These are phyloP conservation scores for Macaca mulatta DNA, from an alignment of 2,113 vertebrate genomes.

Conservation along the genomic window DNA sequence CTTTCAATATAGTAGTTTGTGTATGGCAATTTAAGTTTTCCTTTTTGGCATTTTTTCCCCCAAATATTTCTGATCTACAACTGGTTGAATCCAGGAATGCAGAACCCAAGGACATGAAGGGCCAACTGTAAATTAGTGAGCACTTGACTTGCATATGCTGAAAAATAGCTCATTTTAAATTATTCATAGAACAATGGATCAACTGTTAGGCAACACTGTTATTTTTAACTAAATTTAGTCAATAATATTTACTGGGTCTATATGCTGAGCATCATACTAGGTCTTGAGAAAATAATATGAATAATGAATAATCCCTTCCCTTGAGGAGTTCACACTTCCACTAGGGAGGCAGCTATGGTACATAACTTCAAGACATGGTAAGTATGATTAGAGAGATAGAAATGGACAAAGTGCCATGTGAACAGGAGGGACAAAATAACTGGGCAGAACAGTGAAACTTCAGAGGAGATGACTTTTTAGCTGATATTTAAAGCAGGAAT, in stretches of 20 bases:
- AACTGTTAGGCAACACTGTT: neutral
- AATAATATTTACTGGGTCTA: conserved; percentile 11
- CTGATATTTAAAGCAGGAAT: neutral
- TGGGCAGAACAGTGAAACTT: neutral
- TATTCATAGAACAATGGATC: neutral
- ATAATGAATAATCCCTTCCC: neutral
- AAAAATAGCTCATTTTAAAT: conserved; percentile 11
- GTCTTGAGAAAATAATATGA: conserved; percentile 27
- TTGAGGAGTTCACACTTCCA: neutral
- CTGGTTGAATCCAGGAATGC: neutral
- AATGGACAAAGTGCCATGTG: neutral
- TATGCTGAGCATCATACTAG: neutral
- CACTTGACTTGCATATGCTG: neutral
- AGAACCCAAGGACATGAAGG: neutral
- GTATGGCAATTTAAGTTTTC: neutral
- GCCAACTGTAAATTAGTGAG: neutral
- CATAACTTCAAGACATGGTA: neutral
- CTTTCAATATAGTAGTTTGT: neutral
- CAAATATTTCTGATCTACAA: neutral
- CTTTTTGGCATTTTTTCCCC: neutral
- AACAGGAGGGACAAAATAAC: neutral
- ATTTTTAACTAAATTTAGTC: conserved; percentile 40
- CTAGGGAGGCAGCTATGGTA: neutral
- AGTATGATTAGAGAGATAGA: neutral
- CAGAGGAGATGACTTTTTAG: neutral